These are phyloP conservation scores for Dolichoris vasculosae DNA, from an alignment of 1,140 invertebrate genomes.

Conservation along the genomic window DNA sequence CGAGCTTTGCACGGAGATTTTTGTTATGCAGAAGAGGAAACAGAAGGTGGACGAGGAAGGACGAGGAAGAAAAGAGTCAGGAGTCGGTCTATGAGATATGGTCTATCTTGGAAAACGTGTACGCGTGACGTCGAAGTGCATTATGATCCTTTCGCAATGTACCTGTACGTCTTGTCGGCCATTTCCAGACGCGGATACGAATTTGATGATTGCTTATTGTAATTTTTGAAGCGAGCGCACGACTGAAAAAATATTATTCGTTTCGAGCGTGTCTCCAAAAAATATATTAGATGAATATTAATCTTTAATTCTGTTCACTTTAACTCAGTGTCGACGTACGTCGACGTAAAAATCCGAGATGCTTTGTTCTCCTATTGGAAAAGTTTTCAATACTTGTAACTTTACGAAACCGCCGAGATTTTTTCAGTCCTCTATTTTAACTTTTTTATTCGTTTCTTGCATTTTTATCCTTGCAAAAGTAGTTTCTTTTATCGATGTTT, in stretches of 20 bases:
- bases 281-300: slow-evolving; percentile 14
- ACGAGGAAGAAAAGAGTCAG: slow-evolving; percentile 12
- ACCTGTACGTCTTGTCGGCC: background rate
- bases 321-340: background rate
- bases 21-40: slow-evolving; percentile 35
- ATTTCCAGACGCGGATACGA: background rate
- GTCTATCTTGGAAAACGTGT: no score
- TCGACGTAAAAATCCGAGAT: slow-evolving; percentile 1
- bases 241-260: background rate
- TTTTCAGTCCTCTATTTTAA: background rate
- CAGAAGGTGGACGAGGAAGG: background rate
- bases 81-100: slow-evolving; percentile 7
- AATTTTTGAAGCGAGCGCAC: background rate
- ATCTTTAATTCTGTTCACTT: background rate
- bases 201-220: background rate
- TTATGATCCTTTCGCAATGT: slow-evolving; percentile 20
- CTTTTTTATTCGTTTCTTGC: background rate
- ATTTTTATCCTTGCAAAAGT: background rate
- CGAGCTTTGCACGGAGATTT: background rate
- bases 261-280: background rate
- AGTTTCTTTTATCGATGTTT: background rate
- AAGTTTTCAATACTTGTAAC: background rate
- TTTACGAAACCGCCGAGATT: background rate
- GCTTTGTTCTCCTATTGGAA: slow-evolving; percentile 31
- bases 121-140: slow-evolving; percentile 30